A percentile compares a stretch with the other conserved stretches of the same genome.
These are phyloP conservation scores for Oryzias melastigma DNA, from an alignment of 2,113 vertebrate genomes.

Conservation along the genomic window DNA sequence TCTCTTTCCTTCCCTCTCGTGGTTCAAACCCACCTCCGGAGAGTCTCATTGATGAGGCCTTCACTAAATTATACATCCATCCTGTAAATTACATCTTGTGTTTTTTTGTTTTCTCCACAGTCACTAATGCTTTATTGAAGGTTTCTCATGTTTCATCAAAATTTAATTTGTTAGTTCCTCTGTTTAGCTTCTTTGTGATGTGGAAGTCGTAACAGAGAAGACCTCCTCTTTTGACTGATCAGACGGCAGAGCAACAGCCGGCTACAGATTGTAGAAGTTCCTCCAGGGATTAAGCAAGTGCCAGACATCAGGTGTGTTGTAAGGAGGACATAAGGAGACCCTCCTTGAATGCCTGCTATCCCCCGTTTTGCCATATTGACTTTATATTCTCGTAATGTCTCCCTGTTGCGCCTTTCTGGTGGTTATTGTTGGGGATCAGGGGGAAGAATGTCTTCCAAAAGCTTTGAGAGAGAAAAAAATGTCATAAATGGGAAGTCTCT, in stretches of 20 bases:
- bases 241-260: neutral
- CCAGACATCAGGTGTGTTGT: slow-evolving; percentile 45
- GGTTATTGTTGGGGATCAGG: slow-evolving; percentile 1
- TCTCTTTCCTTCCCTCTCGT: neutral
- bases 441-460: neutral
- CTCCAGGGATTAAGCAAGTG: slow-evolving; percentile 38
- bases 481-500: neutral
- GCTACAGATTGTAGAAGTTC: slow-evolving; percentile 25
- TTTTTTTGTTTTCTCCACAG: slow-evolving; percentile 38
- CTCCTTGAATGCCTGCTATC: slow-evolving; percentile 10
- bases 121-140: slow-evolving; percentile 30
- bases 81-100: slow-evolving; percentile 29
- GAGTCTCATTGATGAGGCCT: slow-evolving; percentile 28
- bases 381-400: slow-evolving; percentile 24
- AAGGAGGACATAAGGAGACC: slow-evolving; percentile 32
- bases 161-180: slow-evolving; percentile 54
- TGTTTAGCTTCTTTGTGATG: slow-evolving; percentile 51
- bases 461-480: neutral
- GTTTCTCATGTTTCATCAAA: slow-evolving; percentile 29
- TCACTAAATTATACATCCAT: slow-evolving; percentile 55
- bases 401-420: slow-evolving; percentile 8
- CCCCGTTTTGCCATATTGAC: slow-evolving; percentile 41
- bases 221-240: slow-evolving; percentile 2
- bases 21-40: slow-evolving; percentile 9
- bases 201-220: slow-evolving; percentile 13